These are phyloP conservation scores for Forbesichthys agassizii DNA, from an alignment of 2,113 vertebrate species.

Conservation along the genomic window DNA sequence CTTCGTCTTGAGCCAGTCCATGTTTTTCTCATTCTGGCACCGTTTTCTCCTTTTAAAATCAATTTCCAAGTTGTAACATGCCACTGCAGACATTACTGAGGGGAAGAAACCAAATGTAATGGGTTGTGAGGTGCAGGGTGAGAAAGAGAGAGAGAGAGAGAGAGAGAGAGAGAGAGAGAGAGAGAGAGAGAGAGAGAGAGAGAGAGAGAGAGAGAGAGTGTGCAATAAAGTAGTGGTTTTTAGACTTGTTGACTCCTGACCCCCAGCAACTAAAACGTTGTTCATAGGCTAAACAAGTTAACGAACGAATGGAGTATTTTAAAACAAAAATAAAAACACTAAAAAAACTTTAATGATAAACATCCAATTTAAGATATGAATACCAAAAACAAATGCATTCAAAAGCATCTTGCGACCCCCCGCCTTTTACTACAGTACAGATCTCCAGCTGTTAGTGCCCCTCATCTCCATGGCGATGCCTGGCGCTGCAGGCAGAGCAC, in stretches of 20 bases:
- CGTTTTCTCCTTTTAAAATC: slow-evolving; percentile 64
- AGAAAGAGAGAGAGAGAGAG: slow-evolving; percentile 35
- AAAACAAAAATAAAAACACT: too few species aligned
- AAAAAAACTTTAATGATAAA: too few species aligned
- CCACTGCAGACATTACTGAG: slow-evolving; percentile 67
- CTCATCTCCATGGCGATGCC: slow-evolving; percentile 54
- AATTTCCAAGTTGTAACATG: slow-evolving; percentile 73
- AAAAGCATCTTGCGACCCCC: too few species aligned
- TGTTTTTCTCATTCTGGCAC: slow-evolving; percentile 76
- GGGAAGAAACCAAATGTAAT: slow-evolving; percentile 51
- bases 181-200: background rate
- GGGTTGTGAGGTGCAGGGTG: slow-evolving; percentile 15
- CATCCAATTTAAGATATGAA: too few species aligned
- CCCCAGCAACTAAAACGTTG: too few species aligned
- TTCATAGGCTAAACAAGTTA: too few species aligned
- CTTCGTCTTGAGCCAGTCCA: slow-evolving; percentile 66
- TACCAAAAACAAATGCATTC: too few species aligned
- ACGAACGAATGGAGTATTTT: too few species aligned
- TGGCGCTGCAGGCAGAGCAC: slow-evolving; percentile 56
- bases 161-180: slow-evolving; percentile 11
- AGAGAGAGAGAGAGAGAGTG: slow-evolving; percentile 19
- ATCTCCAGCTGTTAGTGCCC: slow-evolving; percentile 47
- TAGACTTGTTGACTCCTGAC: too few species aligned
- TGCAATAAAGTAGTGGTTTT: slow-evolving; percentile 4
- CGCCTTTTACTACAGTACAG: background rate